Percentiles rank a stretch among this genome's conserved stretches.
Evolutionary conservation across 2,888 invertebrate genomes (phyloP).

Genomic region (Himalopsyche japonica): DNA sequence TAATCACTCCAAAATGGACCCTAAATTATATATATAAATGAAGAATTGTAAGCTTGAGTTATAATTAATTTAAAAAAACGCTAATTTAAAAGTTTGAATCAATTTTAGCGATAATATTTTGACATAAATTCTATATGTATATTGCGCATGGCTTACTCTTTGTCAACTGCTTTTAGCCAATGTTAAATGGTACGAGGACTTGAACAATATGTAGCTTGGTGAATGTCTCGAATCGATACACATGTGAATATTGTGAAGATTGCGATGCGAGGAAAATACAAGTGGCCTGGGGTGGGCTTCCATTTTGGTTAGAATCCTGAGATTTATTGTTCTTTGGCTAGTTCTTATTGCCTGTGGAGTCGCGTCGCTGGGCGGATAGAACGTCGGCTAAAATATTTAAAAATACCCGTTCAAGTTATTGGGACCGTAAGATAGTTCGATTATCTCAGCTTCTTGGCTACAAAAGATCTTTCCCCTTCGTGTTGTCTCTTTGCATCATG

Average conservation of each 20-base stretch:
- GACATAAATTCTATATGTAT: too few relatives aligned
- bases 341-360: constrained; percentile 15
- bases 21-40: too few relatives aligned
- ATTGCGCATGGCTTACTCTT: not conserved
- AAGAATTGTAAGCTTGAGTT: too few relatives aligned
- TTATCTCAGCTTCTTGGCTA: not conserved
- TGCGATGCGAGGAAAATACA: not conserved
- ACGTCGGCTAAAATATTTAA: constrained; percentile 21
- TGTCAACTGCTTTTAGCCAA: not conserved
- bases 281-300: constrained; percentile 11
- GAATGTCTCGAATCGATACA: constrained; percentile 26
- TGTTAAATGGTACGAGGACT: not conserved
- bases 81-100: too few relatives aligned
- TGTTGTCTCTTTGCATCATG: not conserved
- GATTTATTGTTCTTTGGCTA: constrained; percentile 28
- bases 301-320: constrained; percentile 27
- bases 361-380: not conserved
- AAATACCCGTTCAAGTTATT: not conserved
- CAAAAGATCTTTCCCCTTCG: not conserved
- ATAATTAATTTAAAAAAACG: too few relatives aligned
- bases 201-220: not conserved
- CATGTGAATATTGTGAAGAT: constrained; percentile 29
- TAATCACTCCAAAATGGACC: too few relatives aligned
- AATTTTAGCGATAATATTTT: too few relatives aligned
- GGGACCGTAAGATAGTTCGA: not conserved